A percentile compares a stretch with the other conserved stretches of the same genome.
phyloP scores from a whole-genome alignment of 1,140 invertebrate species.

The Drosophila takahashii region DNA sequence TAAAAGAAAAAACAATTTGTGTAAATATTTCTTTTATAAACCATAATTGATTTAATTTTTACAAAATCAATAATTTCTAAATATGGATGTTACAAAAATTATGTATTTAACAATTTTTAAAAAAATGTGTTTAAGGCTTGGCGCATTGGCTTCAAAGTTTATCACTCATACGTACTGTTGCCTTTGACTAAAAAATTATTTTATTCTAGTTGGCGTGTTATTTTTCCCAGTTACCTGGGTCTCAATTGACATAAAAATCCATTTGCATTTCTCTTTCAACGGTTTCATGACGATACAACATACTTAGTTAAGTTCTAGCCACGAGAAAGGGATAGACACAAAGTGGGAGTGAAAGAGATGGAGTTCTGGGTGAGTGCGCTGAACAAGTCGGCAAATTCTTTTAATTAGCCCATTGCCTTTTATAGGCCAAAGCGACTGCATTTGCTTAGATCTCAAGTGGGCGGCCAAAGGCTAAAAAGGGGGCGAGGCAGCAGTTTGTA shows the following conservation, averaged over 20 bases:
- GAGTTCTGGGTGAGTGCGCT: slow-evolving; percentile 31
- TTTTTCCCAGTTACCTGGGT: slow-evolving; percentile 26
- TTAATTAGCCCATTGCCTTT: slow-evolving; percentile 74
- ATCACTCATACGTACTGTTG: too few relatives aligned
- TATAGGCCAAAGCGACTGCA: slow-evolving; percentile 52
- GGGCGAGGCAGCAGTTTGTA: slow-evolving; percentile 19
- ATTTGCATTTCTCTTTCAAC: slow-evolving; percentile 57
- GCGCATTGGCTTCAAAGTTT: too few relatives aligned
- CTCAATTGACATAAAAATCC: slow-evolving; percentile 75
- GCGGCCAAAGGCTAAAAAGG: slow-evolving; percentile 8
- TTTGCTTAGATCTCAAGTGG: slow-evolving; percentile 53
- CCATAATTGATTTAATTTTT: too few relatives aligned
- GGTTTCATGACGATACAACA: slow-evolving; percentile 28
- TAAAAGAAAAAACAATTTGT: background rate
- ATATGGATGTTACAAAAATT: background rate
- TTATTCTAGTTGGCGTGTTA: background rate
- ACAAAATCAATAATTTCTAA: background rate
- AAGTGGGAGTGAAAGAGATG: slow-evolving; percentile 12
- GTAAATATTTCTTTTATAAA: too few relatives aligned
- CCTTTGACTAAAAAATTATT: background rate
- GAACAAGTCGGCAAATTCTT: slow-evolving; percentile 64
- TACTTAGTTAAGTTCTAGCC: slow-evolving; percentile 36
- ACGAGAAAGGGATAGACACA: slow-evolving; percentile 6
- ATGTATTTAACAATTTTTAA: background rate
- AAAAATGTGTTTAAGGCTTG: too few relatives aligned